A percentile compares a stretch with the other conserved stretches of the same genome.
Conservation (phyloP, 1,140 invertebrate genomes). For the Reticulitermes speratus region DNA sequence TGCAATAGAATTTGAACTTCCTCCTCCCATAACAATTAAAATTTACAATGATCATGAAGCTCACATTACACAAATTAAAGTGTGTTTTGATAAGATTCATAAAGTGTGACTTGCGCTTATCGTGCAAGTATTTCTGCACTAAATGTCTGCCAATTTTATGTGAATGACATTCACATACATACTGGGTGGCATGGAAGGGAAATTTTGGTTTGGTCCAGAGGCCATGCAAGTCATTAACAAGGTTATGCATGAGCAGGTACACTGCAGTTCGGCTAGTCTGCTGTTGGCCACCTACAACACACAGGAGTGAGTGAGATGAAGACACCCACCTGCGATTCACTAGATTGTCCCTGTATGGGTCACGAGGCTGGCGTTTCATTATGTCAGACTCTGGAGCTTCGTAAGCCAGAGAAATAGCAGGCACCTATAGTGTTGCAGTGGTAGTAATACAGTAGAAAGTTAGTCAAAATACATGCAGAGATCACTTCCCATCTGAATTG, state of each 20-base stretch:
- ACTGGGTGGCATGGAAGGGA: neutral
- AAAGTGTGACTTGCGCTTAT: neutral
- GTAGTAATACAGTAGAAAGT: conserved; percentile 34
- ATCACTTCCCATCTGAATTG: conserved; percentile 18
- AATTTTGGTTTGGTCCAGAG: neutral
- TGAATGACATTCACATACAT: neutral
- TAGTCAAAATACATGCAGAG: conserved; percentile 31
- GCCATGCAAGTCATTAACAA: neutral
- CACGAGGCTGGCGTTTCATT: conserved; percentile 93
- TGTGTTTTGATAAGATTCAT: neutral
- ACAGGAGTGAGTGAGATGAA: neutral
- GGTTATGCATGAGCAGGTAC: neutral
- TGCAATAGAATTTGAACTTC: neutral
- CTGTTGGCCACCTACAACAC: conserved; percentile 25
- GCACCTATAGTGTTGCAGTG: conserved; percentile 62
- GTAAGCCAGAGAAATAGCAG: conserved; percentile 95
- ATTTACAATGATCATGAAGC: neutral
- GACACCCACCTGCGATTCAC: conserved; percentile 83
- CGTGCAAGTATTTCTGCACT: conserved; percentile 19
- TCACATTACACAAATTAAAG: neutral
- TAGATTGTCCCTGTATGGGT: conserved; percentile 91
- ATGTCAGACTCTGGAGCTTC: conserved; percentile 95
- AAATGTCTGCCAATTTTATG: neutral
- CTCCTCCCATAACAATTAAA: neutral
- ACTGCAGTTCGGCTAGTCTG: neutral